A percentile compares a stretch with the other conserved stretches of the same genome.
Evolutionary conservation across 2,113 vertebrate genomes (phyloP).

Genomic region (Sclerurus mexicanus): DNA sequence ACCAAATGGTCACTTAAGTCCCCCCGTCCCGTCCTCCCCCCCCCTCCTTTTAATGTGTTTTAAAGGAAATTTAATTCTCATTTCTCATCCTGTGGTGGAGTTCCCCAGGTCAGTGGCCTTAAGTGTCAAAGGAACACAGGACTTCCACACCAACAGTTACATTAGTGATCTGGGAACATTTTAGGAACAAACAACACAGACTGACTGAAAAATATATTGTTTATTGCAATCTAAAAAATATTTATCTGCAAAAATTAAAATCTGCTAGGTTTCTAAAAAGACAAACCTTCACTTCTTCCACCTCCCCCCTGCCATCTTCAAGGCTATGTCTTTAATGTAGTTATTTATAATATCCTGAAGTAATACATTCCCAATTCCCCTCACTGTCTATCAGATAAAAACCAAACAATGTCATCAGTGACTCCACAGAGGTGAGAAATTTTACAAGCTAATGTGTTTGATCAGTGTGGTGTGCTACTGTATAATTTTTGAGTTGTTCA

Average conservation of each 20-base stretch:
- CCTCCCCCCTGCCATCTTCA: neutral
- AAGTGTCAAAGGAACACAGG: neutral
- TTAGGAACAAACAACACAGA: neutral
- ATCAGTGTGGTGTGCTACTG: neutral
- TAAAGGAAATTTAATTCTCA: neutral
- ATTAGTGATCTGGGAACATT: neutral
- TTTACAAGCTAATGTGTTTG: constrained; percentile 43
- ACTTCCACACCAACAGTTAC: neutral
- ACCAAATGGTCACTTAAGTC: neutral
- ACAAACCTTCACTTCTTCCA: no score
- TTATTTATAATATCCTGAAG: constrained; percentile 24
- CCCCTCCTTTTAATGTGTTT: neutral
- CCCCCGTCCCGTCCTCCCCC: no score
- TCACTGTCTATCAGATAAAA: neutral
- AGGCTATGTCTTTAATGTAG: neutral
- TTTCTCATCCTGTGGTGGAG: neutral
- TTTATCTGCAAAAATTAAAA: neutral
- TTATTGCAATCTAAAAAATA: neutral
- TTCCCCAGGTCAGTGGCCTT: neutral
- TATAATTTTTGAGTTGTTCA: neutral
- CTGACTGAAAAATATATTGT: neutral
- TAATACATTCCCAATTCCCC: neutral
- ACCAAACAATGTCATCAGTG: neutral
- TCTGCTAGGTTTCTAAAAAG: neutral
- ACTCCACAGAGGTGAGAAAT: constrained; percentile 22